These are phyloP conservation scores for Myrmophylax atrothorax DNA, from an alignment of 2,113 vertebrate genomes.

Conservation along the genomic window DNA sequence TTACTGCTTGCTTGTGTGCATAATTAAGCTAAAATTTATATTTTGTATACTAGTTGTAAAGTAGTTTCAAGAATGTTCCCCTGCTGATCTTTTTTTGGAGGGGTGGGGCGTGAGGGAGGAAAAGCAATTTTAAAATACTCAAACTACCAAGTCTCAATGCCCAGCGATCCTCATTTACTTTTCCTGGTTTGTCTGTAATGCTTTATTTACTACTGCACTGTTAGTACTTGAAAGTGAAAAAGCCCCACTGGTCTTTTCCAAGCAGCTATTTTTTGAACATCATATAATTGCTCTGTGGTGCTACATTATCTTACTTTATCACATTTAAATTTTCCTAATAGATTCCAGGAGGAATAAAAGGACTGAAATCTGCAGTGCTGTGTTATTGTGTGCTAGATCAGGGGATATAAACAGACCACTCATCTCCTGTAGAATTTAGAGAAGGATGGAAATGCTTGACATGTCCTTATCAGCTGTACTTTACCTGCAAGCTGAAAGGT, in stretches of 20 bases:
- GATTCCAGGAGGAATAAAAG: not conserved
- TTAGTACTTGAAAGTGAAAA: not conserved
- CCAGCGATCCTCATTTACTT: not conserved
- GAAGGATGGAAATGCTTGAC: not conserved
- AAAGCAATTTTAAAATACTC: not conserved
- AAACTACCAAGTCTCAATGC: not conserved
- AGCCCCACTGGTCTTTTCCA: not conserved
- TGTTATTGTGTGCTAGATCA: not conserved
- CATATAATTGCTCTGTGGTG: not conserved
- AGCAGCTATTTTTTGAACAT: not conserved
- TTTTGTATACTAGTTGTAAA: not conserved
- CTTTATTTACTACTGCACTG: not conserved
- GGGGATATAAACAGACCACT: not conserved
- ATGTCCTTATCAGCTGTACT: not conserved
- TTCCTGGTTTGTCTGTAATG: not conserved
- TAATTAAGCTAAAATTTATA: not conserved
- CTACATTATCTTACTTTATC: not conserved
- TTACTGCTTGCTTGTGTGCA: not conserved
- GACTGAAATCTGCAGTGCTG: not conserved
- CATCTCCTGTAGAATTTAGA: not conserved
- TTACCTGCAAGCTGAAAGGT: not conserved
- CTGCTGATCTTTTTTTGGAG: not conserved
- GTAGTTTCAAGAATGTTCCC: not conserved
- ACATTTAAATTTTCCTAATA: not conserved
- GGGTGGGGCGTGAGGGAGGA: accelerated